Conservation (phyloP, 2,888 invertebrate species). For the Neocrepidodera transversa region DNA sequence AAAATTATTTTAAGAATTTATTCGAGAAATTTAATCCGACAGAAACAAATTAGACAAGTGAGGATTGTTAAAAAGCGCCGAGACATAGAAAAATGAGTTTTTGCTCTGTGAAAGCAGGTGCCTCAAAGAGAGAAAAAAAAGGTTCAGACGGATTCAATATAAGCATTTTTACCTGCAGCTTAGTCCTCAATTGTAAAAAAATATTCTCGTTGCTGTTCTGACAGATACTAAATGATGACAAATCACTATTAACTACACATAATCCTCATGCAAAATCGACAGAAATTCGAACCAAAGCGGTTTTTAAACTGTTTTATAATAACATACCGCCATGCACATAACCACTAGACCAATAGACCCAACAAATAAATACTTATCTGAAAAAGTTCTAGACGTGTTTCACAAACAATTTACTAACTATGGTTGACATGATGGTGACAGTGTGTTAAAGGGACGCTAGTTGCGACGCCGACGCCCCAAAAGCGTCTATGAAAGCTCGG, state of each 20-base stretch:
- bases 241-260: slow-evolving; percentile 53
- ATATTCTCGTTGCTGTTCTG: slow-evolving; percentile 42
- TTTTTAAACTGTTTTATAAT: slow-evolving; percentile 42
- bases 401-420: slow-evolving; percentile 49
- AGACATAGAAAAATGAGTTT: slow-evolving; percentile 10
- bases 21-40: background rate
- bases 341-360: slow-evolving; percentile 3
- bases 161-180: slow-evolving; percentile 43
- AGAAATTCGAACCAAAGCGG: slow-evolving; percentile 38
- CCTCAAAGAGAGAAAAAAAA: slow-evolving; percentile 10
- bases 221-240: slow-evolving; percentile 55
- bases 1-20: background rate
- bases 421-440: slow-evolving; percentile 55
- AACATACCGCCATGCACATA: slow-evolving; percentile 28
- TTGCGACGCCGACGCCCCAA: slow-evolving; percentile 59
- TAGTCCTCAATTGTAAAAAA: slow-evolving; percentile 37
- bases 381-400: slow-evolving; percentile 35
- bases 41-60: background rate
- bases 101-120: slow-evolving; percentile 1
- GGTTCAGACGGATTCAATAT: slow-evolving; percentile 31
- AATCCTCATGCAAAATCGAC: slow-evolving; percentile 48
- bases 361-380: slow-evolving; percentile 44
- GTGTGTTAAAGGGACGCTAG: slow-evolving; percentile 42
- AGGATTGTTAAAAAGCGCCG: background rate
- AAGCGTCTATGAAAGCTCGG: slow-evolving; percentile 56